Conservation (phyloP, 2,797 vertebrate genomes). For the Eptatretus atami region DNA sequence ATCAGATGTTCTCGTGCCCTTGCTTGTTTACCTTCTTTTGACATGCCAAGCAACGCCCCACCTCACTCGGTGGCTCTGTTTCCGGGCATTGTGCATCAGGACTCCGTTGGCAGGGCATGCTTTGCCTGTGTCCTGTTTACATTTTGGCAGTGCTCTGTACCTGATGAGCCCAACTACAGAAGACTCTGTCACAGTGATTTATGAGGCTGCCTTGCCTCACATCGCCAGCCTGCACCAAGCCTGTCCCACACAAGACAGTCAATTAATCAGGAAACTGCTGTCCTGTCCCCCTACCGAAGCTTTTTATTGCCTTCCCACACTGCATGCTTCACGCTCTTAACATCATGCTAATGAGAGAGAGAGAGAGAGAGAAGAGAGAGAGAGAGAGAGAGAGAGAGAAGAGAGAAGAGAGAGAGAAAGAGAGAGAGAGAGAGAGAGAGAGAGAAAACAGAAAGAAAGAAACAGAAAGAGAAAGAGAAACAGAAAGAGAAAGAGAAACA, state of each 20-base stretch:
- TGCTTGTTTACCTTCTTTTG: background rate
- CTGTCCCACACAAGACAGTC: background rate
- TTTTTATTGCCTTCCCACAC: background rate
- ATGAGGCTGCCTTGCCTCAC: background rate
- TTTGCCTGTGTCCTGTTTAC: constrained; percentile 28
- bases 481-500: too few relatives aligned
- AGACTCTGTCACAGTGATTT: constrained; percentile 4
- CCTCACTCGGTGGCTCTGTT: background rate
- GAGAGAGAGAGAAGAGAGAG: too few relatives aligned
- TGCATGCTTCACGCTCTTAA: constrained; percentile 2
- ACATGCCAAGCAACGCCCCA: background rate
- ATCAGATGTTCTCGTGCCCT: constrained; percentile 1
- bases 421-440: too few relatives aligned
- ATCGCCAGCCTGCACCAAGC: constrained; percentile 2
- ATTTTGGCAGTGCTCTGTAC: constrained; percentile 14
- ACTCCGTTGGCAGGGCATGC: constrained; percentile 13
- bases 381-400: too few relatives aligned
- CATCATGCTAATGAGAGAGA: background rate
- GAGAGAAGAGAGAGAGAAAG: too few relatives aligned
- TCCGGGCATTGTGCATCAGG: background rate
- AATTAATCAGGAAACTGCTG: constrained; percentile 1
- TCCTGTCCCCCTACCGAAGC: background rate
- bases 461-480: too few relatives aligned
- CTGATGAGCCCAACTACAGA: background rate
- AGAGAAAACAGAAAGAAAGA: too few relatives aligned